Evolutionary conservation across 2,113 vertebrate genomes (phyloP).

Genomic region (Pterophyllum scalare): DNA sequence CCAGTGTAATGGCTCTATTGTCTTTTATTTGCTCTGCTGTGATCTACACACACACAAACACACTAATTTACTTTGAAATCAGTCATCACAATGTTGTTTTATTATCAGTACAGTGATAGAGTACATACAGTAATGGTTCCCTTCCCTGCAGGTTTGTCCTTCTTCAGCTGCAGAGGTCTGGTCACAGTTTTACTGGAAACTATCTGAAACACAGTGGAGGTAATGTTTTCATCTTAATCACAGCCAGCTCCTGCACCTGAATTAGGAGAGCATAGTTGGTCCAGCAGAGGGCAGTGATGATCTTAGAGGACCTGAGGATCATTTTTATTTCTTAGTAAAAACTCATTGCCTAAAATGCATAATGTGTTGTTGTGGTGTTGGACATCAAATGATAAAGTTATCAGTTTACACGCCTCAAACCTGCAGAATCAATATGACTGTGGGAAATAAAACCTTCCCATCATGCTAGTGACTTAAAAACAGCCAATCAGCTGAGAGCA

Average conservation of each 20-base stretch:
- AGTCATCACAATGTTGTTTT: not conserved
- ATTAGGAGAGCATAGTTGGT: not conserved
- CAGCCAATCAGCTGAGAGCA: too few relatives aligned
- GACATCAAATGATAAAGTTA: too few relatives aligned
- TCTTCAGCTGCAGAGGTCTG: slow-evolving; percentile 87
- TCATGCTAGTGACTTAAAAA: too few relatives aligned
- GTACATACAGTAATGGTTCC: slow-evolving; percentile 82
- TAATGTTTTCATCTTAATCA: not conserved
- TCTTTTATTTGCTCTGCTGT: slow-evolving; percentile 92
- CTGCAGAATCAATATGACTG: too few relatives aligned
- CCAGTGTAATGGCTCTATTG: slow-evolving; percentile 84
- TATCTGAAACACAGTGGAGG: slow-evolving; percentile 78
- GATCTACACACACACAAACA: slow-evolving; percentile 76
- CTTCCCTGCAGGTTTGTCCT: slow-evolving; percentile 91
- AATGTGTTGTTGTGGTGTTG: too few relatives aligned
- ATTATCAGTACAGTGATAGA: not conserved
- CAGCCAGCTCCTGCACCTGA: not conserved
- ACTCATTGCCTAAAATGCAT: too few relatives aligned
- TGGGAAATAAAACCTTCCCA: too few relatives aligned
- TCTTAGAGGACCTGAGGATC: too few relatives aligned
- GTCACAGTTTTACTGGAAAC: slow-evolving; percentile 66
- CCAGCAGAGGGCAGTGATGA: not conserved
- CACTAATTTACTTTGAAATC: not conserved
- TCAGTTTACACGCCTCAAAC: too few relatives aligned
- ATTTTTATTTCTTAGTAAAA: too few relatives aligned